These are phyloP conservation scores for Hippocampus kuda DNA, from an alignment of 2,797 vertebrate species.

Conservation along the genomic window DNA sequence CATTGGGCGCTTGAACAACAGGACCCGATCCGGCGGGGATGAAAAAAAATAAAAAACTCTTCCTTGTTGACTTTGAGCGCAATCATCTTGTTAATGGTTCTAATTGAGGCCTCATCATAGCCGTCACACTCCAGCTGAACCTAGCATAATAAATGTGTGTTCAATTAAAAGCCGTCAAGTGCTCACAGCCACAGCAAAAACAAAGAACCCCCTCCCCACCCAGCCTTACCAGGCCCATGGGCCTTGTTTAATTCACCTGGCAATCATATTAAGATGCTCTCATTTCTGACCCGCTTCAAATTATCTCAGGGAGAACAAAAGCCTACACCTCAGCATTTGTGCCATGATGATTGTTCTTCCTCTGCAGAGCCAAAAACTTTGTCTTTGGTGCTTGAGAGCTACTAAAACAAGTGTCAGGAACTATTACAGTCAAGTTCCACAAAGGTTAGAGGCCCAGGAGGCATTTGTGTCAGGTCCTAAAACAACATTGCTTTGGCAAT, in stretches of 20 bases:
- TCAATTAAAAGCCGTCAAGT: conserved; percentile 58
- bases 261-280: conserved; percentile 53
- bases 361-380: conserved; percentile 43
- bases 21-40: conserved; percentile 17
- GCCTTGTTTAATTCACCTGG: conserved; percentile 54
- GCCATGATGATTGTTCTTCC: conserved; percentile 50
- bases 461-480: conserved; percentile 33
- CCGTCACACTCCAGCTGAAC: conserved; percentile 58
- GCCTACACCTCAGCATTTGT: conserved; percentile 35
- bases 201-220: conserved; percentile 29
- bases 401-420: conserved; percentile 59
- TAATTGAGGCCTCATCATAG: conserved; percentile 61
- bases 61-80: conserved; percentile 39
- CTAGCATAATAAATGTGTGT: conserved; percentile 60
- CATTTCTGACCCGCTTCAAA: conserved; percentile 59
- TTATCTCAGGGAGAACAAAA: conserved; percentile 59
- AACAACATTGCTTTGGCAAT: conserved; percentile 55
- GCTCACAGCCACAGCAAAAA: conserved; percentile 57
- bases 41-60: background rate
- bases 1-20: conserved; percentile 34
- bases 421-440: conserved; percentile 53
- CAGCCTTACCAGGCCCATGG: conserved; percentile 18
- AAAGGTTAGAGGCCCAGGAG: conserved; percentile 45
- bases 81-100: conserved; percentile 60
- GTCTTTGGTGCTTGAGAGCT: conserved; percentile 54